Conservation (phyloP, 2,888 invertebrate genomes). For the Crossocerus cetratus region DNA sequence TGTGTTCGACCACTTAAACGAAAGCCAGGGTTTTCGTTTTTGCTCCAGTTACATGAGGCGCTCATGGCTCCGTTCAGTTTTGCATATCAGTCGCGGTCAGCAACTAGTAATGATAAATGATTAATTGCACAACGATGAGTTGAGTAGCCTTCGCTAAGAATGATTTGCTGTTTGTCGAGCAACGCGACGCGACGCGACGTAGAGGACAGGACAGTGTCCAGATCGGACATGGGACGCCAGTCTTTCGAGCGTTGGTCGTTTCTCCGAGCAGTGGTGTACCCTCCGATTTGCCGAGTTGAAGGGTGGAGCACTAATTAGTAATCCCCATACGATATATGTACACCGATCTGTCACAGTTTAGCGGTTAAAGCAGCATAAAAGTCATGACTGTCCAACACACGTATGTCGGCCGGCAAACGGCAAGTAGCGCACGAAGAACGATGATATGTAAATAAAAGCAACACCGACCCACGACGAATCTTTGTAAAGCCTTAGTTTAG, state of each 20-base stretch:
- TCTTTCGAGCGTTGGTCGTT: conserved; percentile 40
- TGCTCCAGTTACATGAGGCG: no score
- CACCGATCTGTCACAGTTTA: conserved; percentile 23
- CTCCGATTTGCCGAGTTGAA: conserved; percentile 10
- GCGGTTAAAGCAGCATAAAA: not conserved
- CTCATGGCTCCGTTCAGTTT: no score
- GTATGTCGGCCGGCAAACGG: conserved; percentile 21
- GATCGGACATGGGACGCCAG: conserved; percentile 1
- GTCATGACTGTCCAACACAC: conserved; percentile 18
- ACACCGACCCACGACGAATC: conserved; percentile 26
- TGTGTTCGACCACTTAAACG: no score
- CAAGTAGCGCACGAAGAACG: conserved; percentile 37
- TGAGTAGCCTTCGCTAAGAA: no score
- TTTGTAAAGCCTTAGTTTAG: conserved; percentile 64
- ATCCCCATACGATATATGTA: not conserved
- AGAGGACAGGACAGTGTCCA: not conserved
- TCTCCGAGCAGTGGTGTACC: conserved; percentile 8
- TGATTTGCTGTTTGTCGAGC: no score
- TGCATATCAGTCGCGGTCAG: no score
- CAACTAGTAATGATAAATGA: no score
- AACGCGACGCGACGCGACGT: not conserved
- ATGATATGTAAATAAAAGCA: conserved; percentile 43
- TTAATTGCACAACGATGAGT: no score
- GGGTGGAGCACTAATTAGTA: conserved; percentile 7
- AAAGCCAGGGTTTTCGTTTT: no score